Percentiles rank a stretch among this genome's conserved stretches.
Conservation (phyloP, 1,140 invertebrate species). For the Drosophila auraria region DNA sequence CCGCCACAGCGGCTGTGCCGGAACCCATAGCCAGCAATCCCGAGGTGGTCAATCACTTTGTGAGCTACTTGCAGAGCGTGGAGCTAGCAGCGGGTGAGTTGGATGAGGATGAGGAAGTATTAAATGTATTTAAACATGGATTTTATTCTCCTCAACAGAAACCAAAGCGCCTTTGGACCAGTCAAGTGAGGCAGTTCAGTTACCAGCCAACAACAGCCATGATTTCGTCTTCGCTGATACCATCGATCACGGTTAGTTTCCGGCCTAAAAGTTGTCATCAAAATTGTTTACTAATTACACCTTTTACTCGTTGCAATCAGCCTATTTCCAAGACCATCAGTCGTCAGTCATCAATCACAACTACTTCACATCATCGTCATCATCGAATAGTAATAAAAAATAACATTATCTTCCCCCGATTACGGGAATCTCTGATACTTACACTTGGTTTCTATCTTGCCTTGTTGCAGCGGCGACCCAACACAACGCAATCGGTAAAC, state of each 20-base stretch:
- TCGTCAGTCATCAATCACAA: slow-evolving; percentile 58
- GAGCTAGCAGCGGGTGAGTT: slow-evolving; percentile 56
- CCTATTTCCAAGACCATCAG: slow-evolving; percentile 73
- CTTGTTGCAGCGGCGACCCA: slow-evolving; percentile 32
- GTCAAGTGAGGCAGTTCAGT: slow-evolving; percentile 33
- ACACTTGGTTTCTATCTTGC: slow-evolving; percentile 7
- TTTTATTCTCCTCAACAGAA: slow-evolving; percentile 14
- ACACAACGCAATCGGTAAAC: slow-evolving; percentile 45
- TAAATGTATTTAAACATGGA: too few species aligned
- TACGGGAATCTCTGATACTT: background rate
- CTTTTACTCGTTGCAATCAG: slow-evolving; percentile 32
- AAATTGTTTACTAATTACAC: background rate
- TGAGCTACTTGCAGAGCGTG: slow-evolving; percentile 55
- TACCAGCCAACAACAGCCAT: slow-evolving; percentile 43
- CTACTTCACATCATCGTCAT: slow-evolving; percentile 71
- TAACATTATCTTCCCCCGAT: background rate
- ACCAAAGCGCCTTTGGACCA: slow-evolving; percentile 67
- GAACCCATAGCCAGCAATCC: slow-evolving; percentile 17
- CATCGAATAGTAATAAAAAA: slow-evolving; percentile 63
- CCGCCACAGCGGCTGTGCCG: slow-evolving; percentile 10
- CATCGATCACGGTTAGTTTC: slow-evolving; percentile 72
- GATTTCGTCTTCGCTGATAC: slow-evolving; percentile 77
- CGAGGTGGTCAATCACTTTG: slow-evolving; percentile 58
- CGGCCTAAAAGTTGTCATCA: background rate
- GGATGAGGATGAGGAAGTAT: background rate